Evolutionary conservation across 2,888 invertebrate species (phyloP).

Genomic region (Ochropacha duplaris): DNA sequence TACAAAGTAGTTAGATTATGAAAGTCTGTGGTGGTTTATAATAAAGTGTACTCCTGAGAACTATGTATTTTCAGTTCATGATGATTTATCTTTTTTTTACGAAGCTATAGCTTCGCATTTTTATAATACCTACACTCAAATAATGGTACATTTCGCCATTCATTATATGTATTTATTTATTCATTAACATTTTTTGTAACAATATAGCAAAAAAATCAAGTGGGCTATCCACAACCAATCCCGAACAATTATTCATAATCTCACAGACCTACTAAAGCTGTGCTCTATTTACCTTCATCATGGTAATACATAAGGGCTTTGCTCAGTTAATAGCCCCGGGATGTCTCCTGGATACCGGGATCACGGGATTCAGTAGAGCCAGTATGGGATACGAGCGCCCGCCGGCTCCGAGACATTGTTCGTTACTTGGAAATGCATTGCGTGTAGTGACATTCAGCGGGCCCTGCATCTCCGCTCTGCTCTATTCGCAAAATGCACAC

Average conservation of each 20-base stretch:
- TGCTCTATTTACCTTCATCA: conserved; percentile 15
- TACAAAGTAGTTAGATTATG: no score
- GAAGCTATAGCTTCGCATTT: no score
- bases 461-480: conserved; percentile 20
- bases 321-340: background rate
- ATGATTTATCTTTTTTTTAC: no score
- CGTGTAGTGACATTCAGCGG: conserved; percentile 28
- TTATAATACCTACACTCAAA: no score
- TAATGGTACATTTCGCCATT: no score
- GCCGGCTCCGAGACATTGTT: conserved; percentile 17
- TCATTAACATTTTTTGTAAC: background rate
- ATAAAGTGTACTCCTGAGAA: no score
- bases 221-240: background rate
- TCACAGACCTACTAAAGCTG: background rate
- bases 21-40: no score
- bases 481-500: conserved; percentile 11
- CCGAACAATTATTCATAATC: background rate
- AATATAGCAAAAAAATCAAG: background rate
- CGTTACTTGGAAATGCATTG: conserved; percentile 51
- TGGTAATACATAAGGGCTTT: conserved; percentile 13
- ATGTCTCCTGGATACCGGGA: background rate
- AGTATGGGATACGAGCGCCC: background rate
- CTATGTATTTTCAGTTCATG: no score
- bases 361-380: background rate
- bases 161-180: no score